Percentiles rank a stretch among this genome's conserved stretches.
Evolutionary conservation across 2,888 invertebrate species (phyloP).

Genomic region (Rotaria magnacalcarata): DNA sequence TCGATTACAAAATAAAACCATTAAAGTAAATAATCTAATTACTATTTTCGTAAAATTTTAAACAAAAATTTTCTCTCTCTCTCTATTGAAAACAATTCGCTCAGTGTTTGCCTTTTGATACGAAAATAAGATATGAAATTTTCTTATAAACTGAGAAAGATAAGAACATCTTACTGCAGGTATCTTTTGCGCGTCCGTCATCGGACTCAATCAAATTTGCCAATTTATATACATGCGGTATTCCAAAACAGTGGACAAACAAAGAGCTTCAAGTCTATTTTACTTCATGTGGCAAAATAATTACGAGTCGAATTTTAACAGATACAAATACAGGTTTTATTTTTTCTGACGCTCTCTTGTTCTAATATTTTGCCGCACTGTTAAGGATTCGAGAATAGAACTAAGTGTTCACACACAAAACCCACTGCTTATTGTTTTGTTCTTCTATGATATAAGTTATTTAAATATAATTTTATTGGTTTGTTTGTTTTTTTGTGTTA

Average conservation of each 20-base stretch:
- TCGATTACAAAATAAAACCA: constrained; percentile 96
- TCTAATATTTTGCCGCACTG: too few species aligned
- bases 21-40: constrained; percentile 70
- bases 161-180: background rate
- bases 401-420: too few species aligned
- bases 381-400: background rate
- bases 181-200: constrained; percentile 42
- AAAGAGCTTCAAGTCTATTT: constrained; percentile 40
- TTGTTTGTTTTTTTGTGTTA: background rate
- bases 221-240: constrained; percentile 41
- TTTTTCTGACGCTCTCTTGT: too few species aligned
- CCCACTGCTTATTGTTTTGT: background rate
- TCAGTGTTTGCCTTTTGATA: too few species aligned
- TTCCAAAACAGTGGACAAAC: constrained; percentile 37
- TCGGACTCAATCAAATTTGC: constrained; percentile 43
- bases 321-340: constrained; percentile 35
- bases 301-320: constrained; percentile 41
- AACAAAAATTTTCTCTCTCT: too few species aligned
- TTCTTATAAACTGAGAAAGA: too few species aligned
- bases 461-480: too few species aligned
- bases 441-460: background rate
- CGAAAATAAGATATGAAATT: too few species aligned
- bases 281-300: constrained; percentile 39
- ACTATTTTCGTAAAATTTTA: background rate
- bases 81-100: too few species aligned